Evolutionary conservation across 2,888 invertebrate genomes (phyloP).

Genomic region (Orthonevra nobilis): DNA sequence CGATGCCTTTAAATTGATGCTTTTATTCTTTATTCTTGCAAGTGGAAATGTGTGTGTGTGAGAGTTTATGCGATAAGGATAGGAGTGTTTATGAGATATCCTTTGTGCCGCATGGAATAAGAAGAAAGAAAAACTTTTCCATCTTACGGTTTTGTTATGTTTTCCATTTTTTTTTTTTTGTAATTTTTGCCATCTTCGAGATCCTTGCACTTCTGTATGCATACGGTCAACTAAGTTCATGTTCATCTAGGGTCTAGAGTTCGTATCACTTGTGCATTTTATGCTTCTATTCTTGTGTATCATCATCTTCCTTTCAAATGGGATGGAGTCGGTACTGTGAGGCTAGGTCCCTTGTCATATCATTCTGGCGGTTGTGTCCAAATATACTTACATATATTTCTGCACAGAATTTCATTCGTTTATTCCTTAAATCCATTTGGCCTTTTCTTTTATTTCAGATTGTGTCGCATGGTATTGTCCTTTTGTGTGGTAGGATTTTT

Average conservation of each 20-base stretch:
- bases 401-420: slow-evolving; percentile 58
- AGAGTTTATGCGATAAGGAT: slow-evolving; percentile 61
- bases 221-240: slow-evolving; percentile 69
- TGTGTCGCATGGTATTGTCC: slow-evolving; percentile 23
- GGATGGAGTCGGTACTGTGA: slow-evolving; percentile 5
- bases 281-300: slow-evolving; percentile 29
- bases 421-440: slow-evolving; percentile 62
- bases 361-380: slow-evolving; percentile 34
- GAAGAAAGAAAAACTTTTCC: slow-evolving; percentile 40
- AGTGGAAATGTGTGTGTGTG: slow-evolving; percentile 3
- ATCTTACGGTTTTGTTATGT: slow-evolving; percentile 14
- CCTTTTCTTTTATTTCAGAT: slow-evolving; percentile 48
- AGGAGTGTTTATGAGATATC: slow-evolving; percentile 66
- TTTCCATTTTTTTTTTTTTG: slow-evolving; percentile 1
- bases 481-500: slow-evolving; percentile 22
- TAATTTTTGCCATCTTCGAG: slow-evolving; percentile 7
- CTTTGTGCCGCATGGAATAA: slow-evolving; percentile 58
- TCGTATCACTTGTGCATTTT: slow-evolving; percentile 41
- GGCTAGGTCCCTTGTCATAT: slow-evolving; percentile 19
- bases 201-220: slow-evolving; percentile 43
- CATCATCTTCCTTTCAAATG: slow-evolving; percentile 18
- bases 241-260: slow-evolving; percentile 47
- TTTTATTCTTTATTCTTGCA: slow-evolving; percentile 41
- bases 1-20: slow-evolving; percentile 61
- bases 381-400: slow-evolving; percentile 43